Evolutionary conservation across 2,888 invertebrate genomes (phyloP).

Genomic region (Cerastis leucographa): DNA sequence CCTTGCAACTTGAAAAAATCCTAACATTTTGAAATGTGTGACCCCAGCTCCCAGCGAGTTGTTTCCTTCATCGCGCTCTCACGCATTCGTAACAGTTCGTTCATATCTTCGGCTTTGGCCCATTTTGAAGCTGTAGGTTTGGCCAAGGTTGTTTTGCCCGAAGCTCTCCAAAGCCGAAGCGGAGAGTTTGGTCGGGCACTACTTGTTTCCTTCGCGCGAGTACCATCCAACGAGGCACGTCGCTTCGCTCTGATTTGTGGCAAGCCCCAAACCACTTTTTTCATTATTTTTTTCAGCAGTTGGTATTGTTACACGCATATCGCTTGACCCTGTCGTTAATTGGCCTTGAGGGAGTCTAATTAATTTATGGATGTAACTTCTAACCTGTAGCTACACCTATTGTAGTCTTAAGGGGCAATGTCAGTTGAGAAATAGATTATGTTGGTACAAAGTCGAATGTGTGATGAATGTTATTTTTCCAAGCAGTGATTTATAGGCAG

Average conservation of each 20-base stretch:
- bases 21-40: neutral
- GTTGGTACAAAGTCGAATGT: neutral
- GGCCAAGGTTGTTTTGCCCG: neutral
- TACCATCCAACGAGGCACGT: neutral
- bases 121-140: neutral
- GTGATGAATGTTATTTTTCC: neutral
- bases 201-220: neutral
- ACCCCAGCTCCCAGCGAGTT: neutral
- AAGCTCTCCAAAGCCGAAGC: neutral
- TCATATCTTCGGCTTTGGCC: neutral
- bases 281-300: neutral
- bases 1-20: neutral
- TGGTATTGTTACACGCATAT: neutral
- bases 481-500: neutral
- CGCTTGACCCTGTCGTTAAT: neutral
- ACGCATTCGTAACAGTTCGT: neutral
- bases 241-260: neutral
- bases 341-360: neutral
- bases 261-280: neutral
- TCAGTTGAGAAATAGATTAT: neutral
- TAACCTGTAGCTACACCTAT: constrained; percentile 1
- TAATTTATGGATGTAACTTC: constrained; percentile 2
- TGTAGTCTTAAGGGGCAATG: constrained; percentile 23
- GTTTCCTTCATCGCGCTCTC: neutral
- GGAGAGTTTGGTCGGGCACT: neutral